phyloP scores from a whole-genome alignment of 2,797 vertebrate species.

The Acanthurus tractus region DNA sequence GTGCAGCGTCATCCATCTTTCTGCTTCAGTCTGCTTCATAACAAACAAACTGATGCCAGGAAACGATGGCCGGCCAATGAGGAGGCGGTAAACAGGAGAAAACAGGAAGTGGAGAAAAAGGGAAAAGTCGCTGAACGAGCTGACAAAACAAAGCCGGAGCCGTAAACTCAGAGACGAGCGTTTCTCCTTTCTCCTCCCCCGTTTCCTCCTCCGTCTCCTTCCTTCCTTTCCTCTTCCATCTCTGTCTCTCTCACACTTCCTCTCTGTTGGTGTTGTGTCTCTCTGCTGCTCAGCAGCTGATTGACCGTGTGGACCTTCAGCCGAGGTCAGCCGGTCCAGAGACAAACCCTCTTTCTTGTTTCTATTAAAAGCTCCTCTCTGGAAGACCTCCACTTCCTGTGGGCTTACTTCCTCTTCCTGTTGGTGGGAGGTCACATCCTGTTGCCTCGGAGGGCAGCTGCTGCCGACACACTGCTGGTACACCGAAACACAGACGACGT shows the following conservation, averaged over 20 bases:
- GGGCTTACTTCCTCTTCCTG: slow-evolving; percentile 57
- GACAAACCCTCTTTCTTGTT: not conserved
- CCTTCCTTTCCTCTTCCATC: not conserved
- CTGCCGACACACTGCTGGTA: not conserved
- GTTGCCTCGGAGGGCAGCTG: slow-evolving; percentile 16
- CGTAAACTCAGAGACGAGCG: not conserved
- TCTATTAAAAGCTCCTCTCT: slow-evolving; percentile 51
- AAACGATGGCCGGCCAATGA: slow-evolving; percentile 17
- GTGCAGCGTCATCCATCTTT: too few species aligned
- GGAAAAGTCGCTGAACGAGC: not conserved
- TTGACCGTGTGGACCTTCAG: not conserved
- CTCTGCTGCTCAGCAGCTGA: too few species aligned
- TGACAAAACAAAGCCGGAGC: not conserved
- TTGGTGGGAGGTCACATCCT: slow-evolving; percentile 47
- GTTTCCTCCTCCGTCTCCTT: not conserved
- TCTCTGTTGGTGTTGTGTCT: not conserved
- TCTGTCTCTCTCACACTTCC: not conserved
- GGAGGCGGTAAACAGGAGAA: not conserved
- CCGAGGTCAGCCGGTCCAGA: not conserved
- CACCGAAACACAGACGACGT: too few species aligned
- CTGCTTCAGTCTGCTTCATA: too few species aligned
- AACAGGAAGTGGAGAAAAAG: not conserved
- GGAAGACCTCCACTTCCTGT: slow-evolving; percentile 65
- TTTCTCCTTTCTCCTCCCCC: not conserved
- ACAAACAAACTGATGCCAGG: too few species aligned